Evolutionary conservation across 2,113 vertebrate genomes (phyloP), one percentile per base, ranked within the genome.

Genomic region (Illadopsis cleaveri): DNA sequence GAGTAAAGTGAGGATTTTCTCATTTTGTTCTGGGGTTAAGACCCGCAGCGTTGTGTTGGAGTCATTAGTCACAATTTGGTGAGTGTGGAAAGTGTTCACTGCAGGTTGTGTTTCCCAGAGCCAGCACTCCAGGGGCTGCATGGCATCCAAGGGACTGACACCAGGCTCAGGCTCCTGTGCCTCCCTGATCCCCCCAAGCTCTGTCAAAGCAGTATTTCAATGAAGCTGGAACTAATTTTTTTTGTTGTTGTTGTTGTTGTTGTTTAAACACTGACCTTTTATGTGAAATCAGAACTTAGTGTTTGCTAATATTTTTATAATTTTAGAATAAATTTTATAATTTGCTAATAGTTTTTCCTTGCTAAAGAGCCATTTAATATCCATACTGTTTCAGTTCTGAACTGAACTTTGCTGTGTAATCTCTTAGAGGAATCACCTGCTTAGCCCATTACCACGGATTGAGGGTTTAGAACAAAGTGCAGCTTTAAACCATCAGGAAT

Each of bases 401-500:
- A 54, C 6, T 5, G 11, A 31, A 70, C 72, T 92, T 79, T 61
- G 37, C 69, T 83, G 31, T 38, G 25, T 57, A 56, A 73, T 95
- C 73, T n/a, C 13, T 79, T 50, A 66, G 56, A 94, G 69, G 27
- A 16, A 71, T 69, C 89, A 90, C 73, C 62, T 94, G 82, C 47
- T 87, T 82, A 79, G 56, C 37, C 66, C 56, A 64, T 64, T 96
- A 64, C 62, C 51, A 31, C n/a, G 79, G 66, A 68, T 31, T 92
- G 95, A 90, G 27, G 45, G 25, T 79, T 82, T 77, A 64, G 61
- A 76, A 86, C 54, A 94, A 94, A 96, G 60, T 48, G 75, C 69
- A 91, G 56, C 37, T 48, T 85, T 80, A 80, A 94, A 77, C 68
- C 77, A 83, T 77, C 53, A 76, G 81, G 64, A 96, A 90, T 88